phyloP scores from a whole-genome alignment of 2,888 invertebrate species.

The Phortica okadai region DNA sequence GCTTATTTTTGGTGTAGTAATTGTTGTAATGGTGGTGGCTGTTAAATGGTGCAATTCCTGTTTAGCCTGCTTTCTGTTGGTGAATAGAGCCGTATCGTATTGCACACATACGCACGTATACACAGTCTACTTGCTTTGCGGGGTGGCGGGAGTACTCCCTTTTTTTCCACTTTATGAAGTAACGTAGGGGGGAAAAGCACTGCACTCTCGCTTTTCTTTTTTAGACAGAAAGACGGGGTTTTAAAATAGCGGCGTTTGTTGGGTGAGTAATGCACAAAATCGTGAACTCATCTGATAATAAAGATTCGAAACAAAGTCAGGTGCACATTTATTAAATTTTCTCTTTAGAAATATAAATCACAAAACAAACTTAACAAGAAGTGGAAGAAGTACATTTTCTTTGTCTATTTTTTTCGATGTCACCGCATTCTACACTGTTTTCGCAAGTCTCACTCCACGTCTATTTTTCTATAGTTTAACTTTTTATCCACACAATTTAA shows the following conservation, averaged over 20 bases:
- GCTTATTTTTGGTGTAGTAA: conserved; percentile 10
- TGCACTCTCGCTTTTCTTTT: conserved; percentile 6
- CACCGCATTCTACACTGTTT: not conserved
- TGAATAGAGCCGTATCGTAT: not conserved
- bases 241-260: not conserved
- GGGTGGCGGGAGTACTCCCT: not conserved
- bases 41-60: conserved; percentile 12
- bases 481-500: not conserved
- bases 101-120: not conserved
- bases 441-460: not conserved
- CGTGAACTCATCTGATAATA: too few relatives aligned
- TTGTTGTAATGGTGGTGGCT: not conserved
- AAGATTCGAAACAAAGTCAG: not conserved
- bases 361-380: conserved; percentile 1
- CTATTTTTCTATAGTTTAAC: not conserved
- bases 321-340: not conserved
- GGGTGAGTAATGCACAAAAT: too few relatives aligned
- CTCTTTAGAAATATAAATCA: not conserved
- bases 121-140: not conserved
- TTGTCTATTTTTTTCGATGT: not conserved
- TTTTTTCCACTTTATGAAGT: too few relatives aligned
- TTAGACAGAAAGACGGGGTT: not conserved
- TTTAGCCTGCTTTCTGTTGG: conserved; percentile 10
- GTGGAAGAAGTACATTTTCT: conserved; percentile 4
- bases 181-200: not conserved